Conservation (phyloP, 2,888 invertebrate genomes). For the Lasius platythorax region DNA sequence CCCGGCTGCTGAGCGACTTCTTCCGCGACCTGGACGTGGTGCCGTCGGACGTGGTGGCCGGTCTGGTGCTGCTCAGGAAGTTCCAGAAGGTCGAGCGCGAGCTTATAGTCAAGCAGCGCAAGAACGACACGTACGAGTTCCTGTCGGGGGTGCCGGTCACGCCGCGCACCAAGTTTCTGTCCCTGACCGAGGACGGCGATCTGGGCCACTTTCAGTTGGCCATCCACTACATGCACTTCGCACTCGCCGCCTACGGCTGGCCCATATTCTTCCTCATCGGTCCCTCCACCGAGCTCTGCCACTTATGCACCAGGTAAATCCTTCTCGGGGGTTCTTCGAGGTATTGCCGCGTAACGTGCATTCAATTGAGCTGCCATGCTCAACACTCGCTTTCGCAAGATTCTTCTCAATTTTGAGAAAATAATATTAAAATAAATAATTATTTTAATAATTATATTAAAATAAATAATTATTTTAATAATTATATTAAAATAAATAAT, state of each 20-base stretch:
- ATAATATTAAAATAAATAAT: not conserved
- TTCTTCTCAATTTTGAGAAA: not conserved
- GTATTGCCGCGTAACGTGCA: not conserved
- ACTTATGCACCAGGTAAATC: conserved; percentile 89
- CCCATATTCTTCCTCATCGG: conserved; percentile 94
- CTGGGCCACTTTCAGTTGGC: conserved; percentile 90
- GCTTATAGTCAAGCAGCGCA: conserved; percentile 91
- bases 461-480: not conserved
- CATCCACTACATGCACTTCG: conserved; percentile 94
- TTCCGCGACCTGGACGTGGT: conserved; percentile 96
- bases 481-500: not conserved
- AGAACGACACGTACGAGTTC: conserved; percentile 94
- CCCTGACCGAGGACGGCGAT: conserved; percentile 91
- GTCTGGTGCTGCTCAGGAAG: conserved; percentile 92
- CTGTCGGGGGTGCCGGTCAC: conserved; percentile 94
- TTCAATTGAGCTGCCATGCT: not conserved
- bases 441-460: not conserved
- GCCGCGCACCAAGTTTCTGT: conserved; percentile 93
- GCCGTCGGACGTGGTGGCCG: conserved; percentile 95
- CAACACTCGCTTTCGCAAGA: not conserved
- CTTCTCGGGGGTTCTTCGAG: not conserved
- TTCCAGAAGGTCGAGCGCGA: conserved; percentile 93
- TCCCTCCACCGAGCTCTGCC: conserved; percentile 90
- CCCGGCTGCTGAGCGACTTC: conserved; percentile 93
- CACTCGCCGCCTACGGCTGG: conserved; percentile 95